These are phyloP conservation scores for Dolichotis patagonum DNA, from an alignment of 2,113 vertebrate genomes.

Conservation along the genomic window DNA sequence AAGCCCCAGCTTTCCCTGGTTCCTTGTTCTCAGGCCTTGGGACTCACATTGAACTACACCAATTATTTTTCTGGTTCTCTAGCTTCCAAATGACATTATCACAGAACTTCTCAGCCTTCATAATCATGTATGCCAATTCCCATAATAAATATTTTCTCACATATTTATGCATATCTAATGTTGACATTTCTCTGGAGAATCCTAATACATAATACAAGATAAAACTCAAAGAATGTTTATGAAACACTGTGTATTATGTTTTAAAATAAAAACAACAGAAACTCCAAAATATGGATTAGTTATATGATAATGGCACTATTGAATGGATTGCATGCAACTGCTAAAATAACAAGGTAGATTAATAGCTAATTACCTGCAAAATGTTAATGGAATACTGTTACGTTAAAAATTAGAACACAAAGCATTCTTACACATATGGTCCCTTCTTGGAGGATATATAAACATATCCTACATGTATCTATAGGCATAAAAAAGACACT, in stretches of 20 bases:
- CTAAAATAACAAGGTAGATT: conserved; percentile 16
- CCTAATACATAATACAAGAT: neutral
- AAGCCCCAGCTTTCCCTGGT: neutral
- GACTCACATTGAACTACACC: neutral
- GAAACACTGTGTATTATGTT: neutral
- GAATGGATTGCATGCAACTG: conserved; percentile 1
- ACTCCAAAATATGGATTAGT: conserved; percentile 30
- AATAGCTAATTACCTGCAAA: conserved; percentile 10
- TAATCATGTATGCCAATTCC: neutral
- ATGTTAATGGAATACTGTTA: conserved; percentile 6
- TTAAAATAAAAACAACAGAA: conserved; percentile 5
- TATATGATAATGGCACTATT: neutral
- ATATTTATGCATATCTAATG: neutral
- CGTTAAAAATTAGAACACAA: conserved; percentile 1
- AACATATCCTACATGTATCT: conserved; percentile 9
- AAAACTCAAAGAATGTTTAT: neutral
- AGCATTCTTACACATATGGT: conserved; percentile 12
- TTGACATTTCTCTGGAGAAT: neutral
- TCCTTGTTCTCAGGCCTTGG: neutral
- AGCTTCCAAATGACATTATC: neutral
- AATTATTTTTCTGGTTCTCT: neutral
- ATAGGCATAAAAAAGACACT: conserved; percentile 52
- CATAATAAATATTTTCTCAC: neutral
- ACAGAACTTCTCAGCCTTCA: neutral
- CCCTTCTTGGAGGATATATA: neutral